Evolutionary conservation across 1,140 invertebrate species (phyloP), one percentile per base, ranked within the genome.

Genomic region (Sesamia nonagrioides): DNA sequence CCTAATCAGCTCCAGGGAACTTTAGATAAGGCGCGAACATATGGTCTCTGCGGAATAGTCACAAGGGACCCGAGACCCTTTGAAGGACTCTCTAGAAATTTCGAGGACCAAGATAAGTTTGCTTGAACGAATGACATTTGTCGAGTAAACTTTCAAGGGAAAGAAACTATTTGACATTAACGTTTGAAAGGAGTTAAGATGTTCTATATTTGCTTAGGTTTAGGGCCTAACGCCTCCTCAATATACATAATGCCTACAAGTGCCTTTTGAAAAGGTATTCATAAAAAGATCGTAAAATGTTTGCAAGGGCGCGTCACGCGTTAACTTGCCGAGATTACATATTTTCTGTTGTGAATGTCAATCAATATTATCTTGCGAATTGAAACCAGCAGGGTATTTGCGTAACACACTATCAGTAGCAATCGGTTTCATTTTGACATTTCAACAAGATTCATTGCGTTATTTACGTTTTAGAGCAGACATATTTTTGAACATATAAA

Each of bases 31-130:
- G 58, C 45, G 54, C 69, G 61, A 81, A 52, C 73, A 50, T 50
- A 81, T 69, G 78, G 81, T 79, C 61, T 81, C 73, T 58, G 76
- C 60, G 69, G 56, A 81, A 86, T 84, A 86, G 85, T 81, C 79
- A 82, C 82, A 83, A 83, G 63, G 54, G 40, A 48, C 71, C 78
- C 81, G 72, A 81, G 84, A 81, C 81, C 82, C 73, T 83, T 86
- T 78, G 77, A 81, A 82, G 81, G 66, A 33, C 48, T 48, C 73
- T 75, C 72, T n/a, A 52, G 15, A 61, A 56, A 66, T 61, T 68
- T 45, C 48, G 40, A 77, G 48, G 33, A 35, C 50, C 58, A 13
- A 81, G 84, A 86, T 88, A 84, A 86, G 83, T 84, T 80, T 79
- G 35, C 74, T 81, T 80, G 79, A 84, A 78, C 48, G 75, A 80